Conservation (phyloP, 2,888 invertebrate species). For the Rhingia campestris region DNA sequence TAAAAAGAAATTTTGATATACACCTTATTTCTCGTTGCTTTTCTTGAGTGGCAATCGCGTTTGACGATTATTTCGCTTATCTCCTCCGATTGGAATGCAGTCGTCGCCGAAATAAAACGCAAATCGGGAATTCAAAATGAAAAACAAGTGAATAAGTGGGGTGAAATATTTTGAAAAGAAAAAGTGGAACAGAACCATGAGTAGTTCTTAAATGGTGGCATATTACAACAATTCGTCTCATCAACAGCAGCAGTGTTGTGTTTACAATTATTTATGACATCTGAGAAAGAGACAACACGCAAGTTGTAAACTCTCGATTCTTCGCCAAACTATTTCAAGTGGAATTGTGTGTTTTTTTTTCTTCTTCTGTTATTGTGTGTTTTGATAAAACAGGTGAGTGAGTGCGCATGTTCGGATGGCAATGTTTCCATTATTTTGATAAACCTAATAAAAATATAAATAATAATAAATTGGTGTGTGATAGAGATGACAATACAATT, state of each 20-base stretch:
- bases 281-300: conserved; percentile 72
- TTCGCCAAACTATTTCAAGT: conserved; percentile 40
- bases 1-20: conserved; percentile 56
- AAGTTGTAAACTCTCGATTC: conserved; percentile 25
- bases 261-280: conserved; percentile 77
- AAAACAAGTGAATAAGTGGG: conserved; percentile 6
- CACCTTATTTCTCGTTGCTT: conserved; percentile 59
- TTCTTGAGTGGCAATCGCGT: background rate
- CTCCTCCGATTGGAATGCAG: background rate
- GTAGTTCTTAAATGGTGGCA: conserved; percentile 41
- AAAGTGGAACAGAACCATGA: conserved; percentile 36
- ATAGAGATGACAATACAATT: conserved; percentile 29
- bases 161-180: background rate
- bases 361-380: conserved; percentile 54
- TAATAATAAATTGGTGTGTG: conserved; percentile 64
- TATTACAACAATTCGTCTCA: conserved; percentile 39
- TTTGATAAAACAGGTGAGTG: conserved; percentile 65
- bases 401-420: conserved; percentile 55
- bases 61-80: background rate
- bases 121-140: conserved; percentile 5
- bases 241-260: conserved; percentile 72
- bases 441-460: conserved; percentile 64
- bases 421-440: conserved; percentile 55
- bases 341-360: conserved; percentile 52
- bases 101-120: background rate